phyloP scores from a whole-genome alignment of 2,888 invertebrate genomes.

The Calameuta filiformis region DNA sequence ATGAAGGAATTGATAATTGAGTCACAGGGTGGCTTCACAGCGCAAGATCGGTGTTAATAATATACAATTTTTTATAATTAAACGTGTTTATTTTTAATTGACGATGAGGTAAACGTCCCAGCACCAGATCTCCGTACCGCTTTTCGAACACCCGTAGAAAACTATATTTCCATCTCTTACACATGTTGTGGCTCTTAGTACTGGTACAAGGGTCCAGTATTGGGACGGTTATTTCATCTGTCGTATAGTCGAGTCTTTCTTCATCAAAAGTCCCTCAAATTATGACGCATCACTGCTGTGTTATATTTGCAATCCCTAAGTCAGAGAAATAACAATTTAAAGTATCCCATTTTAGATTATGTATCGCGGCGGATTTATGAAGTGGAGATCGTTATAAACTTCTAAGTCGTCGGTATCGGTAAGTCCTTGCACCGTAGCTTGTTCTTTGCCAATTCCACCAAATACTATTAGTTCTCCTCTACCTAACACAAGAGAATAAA shows the following conservation, averaged over 20 bases:
- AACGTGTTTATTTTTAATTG: background rate
- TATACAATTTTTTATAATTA: background rate
- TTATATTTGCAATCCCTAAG: background rate
- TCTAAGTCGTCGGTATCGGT: conserved; percentile 56
- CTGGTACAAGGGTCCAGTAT: too few species aligned
- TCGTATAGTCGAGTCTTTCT: background rate
- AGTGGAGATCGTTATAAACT: conserved; percentile 63
- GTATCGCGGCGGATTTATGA: conserved; percentile 60
- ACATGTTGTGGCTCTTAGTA: too few species aligned
- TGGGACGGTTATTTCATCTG: background rate
- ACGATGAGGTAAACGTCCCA: background rate
- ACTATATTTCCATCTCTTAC: too few species aligned
- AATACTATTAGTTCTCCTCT: conserved; percentile 94
- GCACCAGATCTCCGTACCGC: too few species aligned
- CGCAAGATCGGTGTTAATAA: background rate
- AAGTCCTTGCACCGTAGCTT: conserved; percentile 69
- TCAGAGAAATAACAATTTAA: background rate
- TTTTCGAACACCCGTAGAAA: too few species aligned
- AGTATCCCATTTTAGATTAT: conserved; percentile 45
- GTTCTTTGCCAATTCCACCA: conserved; percentile 92
- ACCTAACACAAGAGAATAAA: conserved; percentile 90
- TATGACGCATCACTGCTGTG: background rate
- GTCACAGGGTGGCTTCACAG: background rate
- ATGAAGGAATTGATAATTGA: background rate
- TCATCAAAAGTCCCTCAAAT: background rate